Base-by-base conservation (phyloP, 2,888 invertebrate species). In the Mellilla xanthometata region DNA sequence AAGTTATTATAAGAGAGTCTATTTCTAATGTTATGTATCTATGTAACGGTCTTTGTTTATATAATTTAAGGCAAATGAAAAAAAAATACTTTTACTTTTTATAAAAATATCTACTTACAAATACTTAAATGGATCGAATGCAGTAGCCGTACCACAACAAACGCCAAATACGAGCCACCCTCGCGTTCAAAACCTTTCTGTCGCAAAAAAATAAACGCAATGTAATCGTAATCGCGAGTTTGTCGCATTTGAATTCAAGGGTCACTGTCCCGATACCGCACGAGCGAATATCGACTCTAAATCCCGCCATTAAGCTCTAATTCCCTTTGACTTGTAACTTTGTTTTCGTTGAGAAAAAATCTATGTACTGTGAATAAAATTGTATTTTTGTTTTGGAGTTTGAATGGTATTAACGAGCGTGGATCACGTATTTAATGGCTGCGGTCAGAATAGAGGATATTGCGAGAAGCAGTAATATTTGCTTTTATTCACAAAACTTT, bases 131-230 rank as follows among this genome's bases (percentile, higher is more conserved):
- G 24, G n/a, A 7, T 2, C 38, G 10, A 55, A 38, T 46, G 48
- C 38, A 49, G 29, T 45, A 28, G 50, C 57, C 39, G 38, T 32
- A 53, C 40, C 52, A 45, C 46, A 48, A 62, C 42, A 40, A 49
- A 19, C 52, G 54, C 56, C 53, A n/a, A 33, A 4, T 52, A 39
- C 42, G 36, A 44, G 2, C 52, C 67, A 59, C 69, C 65, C 65
- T 60, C 59, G 54, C 62, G 49, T 49, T 50, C 54, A 52, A 51
- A 54, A 39, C 33, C 60, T 56, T 65, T 60, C n/a, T 64, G 60
- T 58, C 60, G 54, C 57, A 68, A 72, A 72, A n/a, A 72, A 71
- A 62, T 59, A 53, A 55, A 62, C 57, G 61, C 56, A 60, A 52
- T 54, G 62, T 68, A 67, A 69, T 69, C 65, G 52, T 61, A 65